Base-by-base conservation (phyloP, 2,113 vertebrate genomes). In the Rhineura floridana region DNA sequence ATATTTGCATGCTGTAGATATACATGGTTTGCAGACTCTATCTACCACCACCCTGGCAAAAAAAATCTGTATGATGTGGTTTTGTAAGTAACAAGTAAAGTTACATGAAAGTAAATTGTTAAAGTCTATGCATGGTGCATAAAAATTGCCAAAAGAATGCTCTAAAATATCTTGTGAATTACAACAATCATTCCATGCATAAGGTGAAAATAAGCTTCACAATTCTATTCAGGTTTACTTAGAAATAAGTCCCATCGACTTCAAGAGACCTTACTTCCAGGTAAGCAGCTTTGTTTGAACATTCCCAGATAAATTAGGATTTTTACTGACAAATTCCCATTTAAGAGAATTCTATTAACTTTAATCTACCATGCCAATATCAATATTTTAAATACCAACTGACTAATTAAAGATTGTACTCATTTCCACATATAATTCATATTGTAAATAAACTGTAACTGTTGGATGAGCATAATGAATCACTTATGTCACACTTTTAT, bases 181-280 rank as follows among this genome's bases (percentile, higher is more conserved):
- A n/a, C n/a, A n/a, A n/a, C n/a, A 93, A 92, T 91, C 91, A 87
- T 80, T 84, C 92, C 89, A 94, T 91, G 81, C 81, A 67, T 21
- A 42, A 90, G 83, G 90, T 86, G 83, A 90, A 89, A 83, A 94
- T 44, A 65, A 92, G 87, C 87, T 91, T 91, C 17, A 55, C 7
- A 55, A 15, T 15, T 55, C 52, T n/a, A n/a, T n/a, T n/a, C n/a
- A n/a, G n/a, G n/a, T n/a, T n/a, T n/a, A n/a, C n/a, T n/a, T n/a
- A n/a, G n/a, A n/a, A n/a, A n/a, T n/a, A 65, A 65, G 62, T 28
- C 59, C 59, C 59, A 62, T 25, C 25, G 62, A 65, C 23, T 65
- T 30, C 62, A 30, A 28, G 59, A 25, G 23, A 65, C 23, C 23
- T 65, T 65, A 7, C 62, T 17, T 9, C 62, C 28, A 65, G 23